Evolutionary conservation across 2,113 vertebrate species (phyloP).

Genomic region (Myrmecobius fasciatus): DNA sequence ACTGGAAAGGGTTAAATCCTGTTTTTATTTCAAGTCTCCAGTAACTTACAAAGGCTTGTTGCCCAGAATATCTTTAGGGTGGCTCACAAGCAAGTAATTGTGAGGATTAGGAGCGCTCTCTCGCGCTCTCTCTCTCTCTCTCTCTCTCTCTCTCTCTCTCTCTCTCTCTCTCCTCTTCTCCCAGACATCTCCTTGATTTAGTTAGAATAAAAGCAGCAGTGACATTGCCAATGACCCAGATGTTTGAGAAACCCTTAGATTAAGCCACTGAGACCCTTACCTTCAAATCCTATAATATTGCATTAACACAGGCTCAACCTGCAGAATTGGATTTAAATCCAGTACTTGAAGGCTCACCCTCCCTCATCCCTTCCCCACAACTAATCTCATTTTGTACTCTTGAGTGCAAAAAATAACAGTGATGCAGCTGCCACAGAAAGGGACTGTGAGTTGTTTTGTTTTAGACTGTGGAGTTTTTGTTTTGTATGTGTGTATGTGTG

Average conservation of each 20-base stretch:
- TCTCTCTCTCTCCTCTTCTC: slow-evolving; percentile 52
- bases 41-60: slow-evolving; percentile 55
- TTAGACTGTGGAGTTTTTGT: slow-evolving; percentile 44
- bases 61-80: slow-evolving; percentile 68
- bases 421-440: slow-evolving; percentile 73
- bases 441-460: slow-evolving; percentile 79
- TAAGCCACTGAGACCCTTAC: slow-evolving; percentile 75
- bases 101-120: slow-evolving; percentile 75
- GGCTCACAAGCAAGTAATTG: slow-evolving; percentile 69
- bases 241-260: slow-evolving; percentile 78
- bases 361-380: slow-evolving; percentile 44
- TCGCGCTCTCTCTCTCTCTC: slow-evolving; percentile 36
- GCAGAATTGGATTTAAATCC: slow-evolving; percentile 84
- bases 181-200: slow-evolving; percentile 74
- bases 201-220: slow-evolving; percentile 81
- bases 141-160: neutral
- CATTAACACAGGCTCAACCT: slow-evolving; percentile 79
- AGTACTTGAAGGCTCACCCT: slow-evolving; percentile 73
- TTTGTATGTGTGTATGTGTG: too few species aligned
- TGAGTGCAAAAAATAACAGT: slow-evolving; percentile 80
- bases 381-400: slow-evolving; percentile 84
- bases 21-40: slow-evolving; percentile 58
- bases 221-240: slow-evolving; percentile 83
- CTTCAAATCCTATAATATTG: slow-evolving; percentile 80
- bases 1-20: slow-evolving; percentile 58